phyloP scores from a whole-genome alignment of 2,797 vertebrate genomes.

The Acanthiza pusilla region DNA sequence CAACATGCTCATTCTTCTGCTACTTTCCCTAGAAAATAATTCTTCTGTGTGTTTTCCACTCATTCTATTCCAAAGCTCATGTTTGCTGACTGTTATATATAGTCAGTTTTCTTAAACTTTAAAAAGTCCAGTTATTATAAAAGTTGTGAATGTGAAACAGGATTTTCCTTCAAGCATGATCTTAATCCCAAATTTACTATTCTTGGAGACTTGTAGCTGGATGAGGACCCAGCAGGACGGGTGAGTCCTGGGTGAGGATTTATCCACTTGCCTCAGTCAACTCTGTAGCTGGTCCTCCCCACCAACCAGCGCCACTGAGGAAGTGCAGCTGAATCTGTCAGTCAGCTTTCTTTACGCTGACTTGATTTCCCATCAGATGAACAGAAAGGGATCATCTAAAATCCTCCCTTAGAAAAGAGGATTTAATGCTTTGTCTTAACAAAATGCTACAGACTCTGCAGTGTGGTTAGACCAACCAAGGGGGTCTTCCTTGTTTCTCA shows the following conservation, averaged over 20 bases:
- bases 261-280: rapidly evolving
- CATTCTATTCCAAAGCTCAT: not conserved
- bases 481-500: not conserved
- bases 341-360: not conserved
- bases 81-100: not conserved
- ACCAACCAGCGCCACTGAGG: not conserved
- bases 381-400: not conserved
- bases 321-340: not conserved
- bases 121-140: not conserved
- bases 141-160: not conserved
- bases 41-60: not conserved
- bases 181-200: not conserved
- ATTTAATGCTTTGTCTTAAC: not conserved
- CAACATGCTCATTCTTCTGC: not conserved
- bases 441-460: not conserved
- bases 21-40: not conserved
- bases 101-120: not conserved
- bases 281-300: not conserved
- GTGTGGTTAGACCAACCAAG: not conserved
- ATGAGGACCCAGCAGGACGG: not conserved
- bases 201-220: not conserved
- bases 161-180: not conserved
- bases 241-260: not conserved
- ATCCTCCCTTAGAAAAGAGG: not conserved
- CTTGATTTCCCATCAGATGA: not conserved